Evolutionary conservation across 2,888 invertebrate genomes (phyloP).

Genomic region (Drosophila mulleri): DNA sequence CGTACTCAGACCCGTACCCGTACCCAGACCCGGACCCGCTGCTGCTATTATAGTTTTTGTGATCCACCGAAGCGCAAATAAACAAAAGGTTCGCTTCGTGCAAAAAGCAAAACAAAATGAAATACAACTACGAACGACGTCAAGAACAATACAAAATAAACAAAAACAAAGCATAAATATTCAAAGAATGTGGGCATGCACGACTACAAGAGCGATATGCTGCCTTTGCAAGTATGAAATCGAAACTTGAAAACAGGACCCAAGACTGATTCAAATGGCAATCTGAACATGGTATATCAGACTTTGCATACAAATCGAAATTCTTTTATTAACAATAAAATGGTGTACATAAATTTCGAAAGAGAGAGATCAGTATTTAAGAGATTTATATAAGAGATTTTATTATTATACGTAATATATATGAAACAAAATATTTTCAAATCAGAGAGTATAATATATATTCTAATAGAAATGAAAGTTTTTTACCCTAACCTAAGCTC

Average conservation of each 20-base stretch:
- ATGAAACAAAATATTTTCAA: no score
- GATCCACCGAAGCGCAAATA: slow-evolving; percentile 73
- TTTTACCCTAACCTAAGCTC: no score
- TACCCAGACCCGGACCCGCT: background rate
- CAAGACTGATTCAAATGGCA: background rate
- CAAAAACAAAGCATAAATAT: background rate
- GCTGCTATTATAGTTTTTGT: slow-evolving; percentile 68
- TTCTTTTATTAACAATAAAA: background rate
- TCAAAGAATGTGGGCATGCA: background rate
- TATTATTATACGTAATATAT: no score
- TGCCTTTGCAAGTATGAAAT: background rate
- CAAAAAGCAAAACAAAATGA: slow-evolving; percentile 57
- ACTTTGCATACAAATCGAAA: background rate
- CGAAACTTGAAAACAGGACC: no score
- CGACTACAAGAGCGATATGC: slow-evolving; percentile 1
- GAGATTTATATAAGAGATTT: no score
- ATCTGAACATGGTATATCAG: background rate
- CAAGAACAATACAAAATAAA: slow-evolving; percentile 32
- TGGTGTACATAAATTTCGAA: no score
- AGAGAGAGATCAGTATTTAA: no score
- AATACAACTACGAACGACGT: slow-evolving; percentile 61
- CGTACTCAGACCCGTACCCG: no score
- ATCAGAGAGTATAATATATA: no score
- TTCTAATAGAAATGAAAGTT: no score
- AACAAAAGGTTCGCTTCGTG: slow-evolving; percentile 68